Percentiles rank a stretch among this genome's conserved stretches.
phyloP scores from a whole-genome alignment of 2,113 vertebrate species.

The Pedionomus torquatus region DNA sequence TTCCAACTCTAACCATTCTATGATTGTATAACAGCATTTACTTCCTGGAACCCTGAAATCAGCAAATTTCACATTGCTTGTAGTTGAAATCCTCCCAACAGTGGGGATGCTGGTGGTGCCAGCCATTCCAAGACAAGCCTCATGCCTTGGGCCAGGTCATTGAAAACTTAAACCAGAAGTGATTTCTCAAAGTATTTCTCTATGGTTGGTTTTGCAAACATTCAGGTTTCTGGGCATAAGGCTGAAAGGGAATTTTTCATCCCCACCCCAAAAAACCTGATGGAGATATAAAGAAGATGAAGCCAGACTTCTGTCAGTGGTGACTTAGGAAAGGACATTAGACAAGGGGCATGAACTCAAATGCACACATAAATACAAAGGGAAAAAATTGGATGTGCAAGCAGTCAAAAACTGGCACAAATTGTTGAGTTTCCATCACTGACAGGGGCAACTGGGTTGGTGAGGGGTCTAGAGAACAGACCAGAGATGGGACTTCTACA shows the following conservation, averaged over 20 bases:
- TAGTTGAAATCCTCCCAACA: neutral
- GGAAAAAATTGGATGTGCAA: accelerated
- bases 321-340: neutral
- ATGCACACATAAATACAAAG: neutral
- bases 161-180: neutral
- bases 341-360: neutral
- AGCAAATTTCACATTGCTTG: neutral
- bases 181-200: neutral
- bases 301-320: neutral
- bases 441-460: neutral
- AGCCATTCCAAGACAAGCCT: neutral
- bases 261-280: neutral
- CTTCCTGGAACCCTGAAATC: neutral
- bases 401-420: neutral
- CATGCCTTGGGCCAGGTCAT: neutral
- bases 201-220: neutral
- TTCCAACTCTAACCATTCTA: no score
- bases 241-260: neutral
- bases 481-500: no score
- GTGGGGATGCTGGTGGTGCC: no score
- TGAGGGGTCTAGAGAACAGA: neutral
- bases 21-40: neutral
- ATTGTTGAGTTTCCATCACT: neutral
- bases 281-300: neutral
- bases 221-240: neutral